Evolutionary conservation across 2,797 vertebrate genomes (phyloP), one percentile per base, ranked within the genome.

Genomic region (Cynopterus sphinx): DNA sequence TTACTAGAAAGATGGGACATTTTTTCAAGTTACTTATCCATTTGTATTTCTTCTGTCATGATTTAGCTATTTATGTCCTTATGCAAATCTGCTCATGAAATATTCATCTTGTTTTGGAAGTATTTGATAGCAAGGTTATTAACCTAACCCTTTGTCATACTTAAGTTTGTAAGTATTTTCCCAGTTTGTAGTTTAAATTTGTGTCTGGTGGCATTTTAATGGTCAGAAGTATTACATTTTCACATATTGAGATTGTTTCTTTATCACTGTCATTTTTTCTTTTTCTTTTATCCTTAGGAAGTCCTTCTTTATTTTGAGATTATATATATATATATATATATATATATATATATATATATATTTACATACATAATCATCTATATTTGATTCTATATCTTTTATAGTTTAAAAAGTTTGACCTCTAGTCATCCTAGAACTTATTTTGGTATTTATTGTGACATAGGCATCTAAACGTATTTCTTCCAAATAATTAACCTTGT

Each of bases 101-200:
- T 91, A 81, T 33, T 74, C 73, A 79, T 74, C 31, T 49, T 89
- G 33, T 43, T 84, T 90, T 93, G 59, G 78, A 57, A 81, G 43
- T 77, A 90, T 81, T 85, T 94, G 41, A 83, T 59, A 90, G 57
- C 87, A 89, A 89, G n/a, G 22, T 53, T 90, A 68, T 61, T 75
- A 61, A 51, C 57, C 57, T 57, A 91, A 85, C 13, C 61, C 26
- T 83, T 68, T 81, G 57, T 82, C n/a, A 74, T 39, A 82, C 43
- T 95, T 93, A 73, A 68, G 55, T 71, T 79, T 31, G 11, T 53
- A 91, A 87, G 46, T 91, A 84, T 70, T 86, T 95, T 79, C 16
- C 71, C 49, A 65, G 12, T 74, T 93, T 95, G 36, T 90, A 67
- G 73, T 59, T 89, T 94, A 94, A 91, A 87, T 95, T 90, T 83